These are phyloP conservation scores for Microplitis demolitor DNA, from an alignment of 1,140 invertebrate genomes.

Conservation along the genomic window DNA sequence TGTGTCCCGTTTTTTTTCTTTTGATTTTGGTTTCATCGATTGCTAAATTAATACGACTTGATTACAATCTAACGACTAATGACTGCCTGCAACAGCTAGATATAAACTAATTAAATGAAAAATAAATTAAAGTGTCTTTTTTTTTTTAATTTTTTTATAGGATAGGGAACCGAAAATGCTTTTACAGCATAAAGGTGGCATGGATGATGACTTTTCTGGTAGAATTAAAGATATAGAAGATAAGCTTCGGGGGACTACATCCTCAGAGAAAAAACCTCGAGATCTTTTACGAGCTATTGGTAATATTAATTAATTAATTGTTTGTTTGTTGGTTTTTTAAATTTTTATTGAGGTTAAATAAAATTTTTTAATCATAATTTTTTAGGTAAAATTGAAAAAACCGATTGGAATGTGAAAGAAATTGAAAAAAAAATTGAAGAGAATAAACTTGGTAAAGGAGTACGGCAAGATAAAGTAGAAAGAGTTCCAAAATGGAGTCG, in stretches of 20 bases:
- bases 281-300: conserved; percentile 85
- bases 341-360: conserved; percentile 5
- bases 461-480: conserved; percentile 71
- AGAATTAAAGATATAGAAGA: conserved; percentile 73
- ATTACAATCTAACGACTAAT: not conserved
- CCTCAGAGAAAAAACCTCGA: conserved; percentile 79
- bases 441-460: conserved; percentile 74
- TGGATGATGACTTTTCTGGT: conserved; percentile 74
- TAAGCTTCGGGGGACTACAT: conserved; percentile 65
- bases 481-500: conserved; percentile 89
- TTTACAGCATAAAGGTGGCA: conserved; percentile 63
- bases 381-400: conserved; percentile 81
- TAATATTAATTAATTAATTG: conserved; percentile 21
- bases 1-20: conserved; percentile 4
- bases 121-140: not conserved
- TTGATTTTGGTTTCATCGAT: not conserved
- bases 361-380: conserved; percentile 18
- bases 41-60: not conserved
- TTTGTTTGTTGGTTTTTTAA: not conserved
- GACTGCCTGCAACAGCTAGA: not conserved
- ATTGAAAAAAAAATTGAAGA: conserved; percentile 90
- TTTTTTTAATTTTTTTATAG: conserved; percentile 51
- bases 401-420: conserved; percentile 90
- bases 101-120: not conserved
- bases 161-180: conserved; percentile 69